Conservation (phyloP, 2,113 vertebrate genomes). For the Callipepla californica region DNA sequence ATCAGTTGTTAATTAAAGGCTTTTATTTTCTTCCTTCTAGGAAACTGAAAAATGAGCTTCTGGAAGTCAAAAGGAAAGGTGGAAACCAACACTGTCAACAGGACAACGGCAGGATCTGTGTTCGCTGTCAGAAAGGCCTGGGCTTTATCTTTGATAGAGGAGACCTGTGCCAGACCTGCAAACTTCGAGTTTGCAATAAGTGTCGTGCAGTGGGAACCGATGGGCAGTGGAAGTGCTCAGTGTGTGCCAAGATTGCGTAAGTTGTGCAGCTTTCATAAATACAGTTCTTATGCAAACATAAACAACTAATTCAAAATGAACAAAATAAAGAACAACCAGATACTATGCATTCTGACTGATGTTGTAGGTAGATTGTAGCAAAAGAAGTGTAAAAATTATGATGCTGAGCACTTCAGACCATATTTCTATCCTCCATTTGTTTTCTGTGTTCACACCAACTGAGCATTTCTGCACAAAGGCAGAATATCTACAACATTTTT, state of each 20-base stretch:
- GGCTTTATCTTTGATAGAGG: conserved; percentile 93
- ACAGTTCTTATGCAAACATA: rapidly evolving
- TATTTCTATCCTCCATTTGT: no score
- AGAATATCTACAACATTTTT: no score
- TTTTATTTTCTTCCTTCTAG: conserved; percentile 67
- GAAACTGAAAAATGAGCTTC: conserved; percentile 93
- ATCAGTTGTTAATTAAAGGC: not conserved
- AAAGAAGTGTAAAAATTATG: no score
- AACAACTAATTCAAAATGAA: no score
- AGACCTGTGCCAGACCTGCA: conserved; percentile 85
- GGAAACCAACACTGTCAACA: conserved; percentile 74
- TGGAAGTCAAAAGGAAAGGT: conserved; percentile 90
- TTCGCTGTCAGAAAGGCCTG: conserved; percentile 87
- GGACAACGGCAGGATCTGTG: conserved; percentile 84
- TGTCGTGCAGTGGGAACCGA: conserved; percentile 77
- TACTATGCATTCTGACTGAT: no score
- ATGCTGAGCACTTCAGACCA: no score
- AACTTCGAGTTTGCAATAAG: conserved; percentile 84
- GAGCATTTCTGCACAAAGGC: no score
- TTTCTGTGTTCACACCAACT: no score
- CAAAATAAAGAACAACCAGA: no score
- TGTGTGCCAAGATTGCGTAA: conserved; percentile 94
- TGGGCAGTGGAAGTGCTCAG: conserved; percentile 86
- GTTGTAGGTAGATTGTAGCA: no score
- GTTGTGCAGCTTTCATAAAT: conserved; percentile 48